Evolutionary conservation across 2,888 invertebrate genomes (phyloP).

Genomic region (Callyntrura guangdongensis): DNA sequence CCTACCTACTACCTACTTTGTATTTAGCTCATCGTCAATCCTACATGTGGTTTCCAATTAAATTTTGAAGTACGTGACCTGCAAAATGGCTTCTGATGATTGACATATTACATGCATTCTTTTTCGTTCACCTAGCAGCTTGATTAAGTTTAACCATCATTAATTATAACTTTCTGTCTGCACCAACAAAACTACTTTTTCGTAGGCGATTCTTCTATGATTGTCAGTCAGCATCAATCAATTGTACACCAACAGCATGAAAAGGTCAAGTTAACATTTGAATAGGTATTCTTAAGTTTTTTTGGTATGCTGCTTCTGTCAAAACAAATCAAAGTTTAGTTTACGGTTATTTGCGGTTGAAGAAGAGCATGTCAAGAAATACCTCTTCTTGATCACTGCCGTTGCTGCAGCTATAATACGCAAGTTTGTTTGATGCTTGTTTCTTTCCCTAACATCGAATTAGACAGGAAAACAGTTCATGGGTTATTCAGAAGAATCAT

Average conservation of each 20-base stretch:
- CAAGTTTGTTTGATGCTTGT: neutral
- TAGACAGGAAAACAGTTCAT: neutral
- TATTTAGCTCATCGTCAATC: neutral
- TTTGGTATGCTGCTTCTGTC: slow-evolving; percentile 19
- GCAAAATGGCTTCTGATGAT: neutral
- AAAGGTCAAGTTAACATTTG: slow-evolving; percentile 12
- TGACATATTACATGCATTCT: neutral
- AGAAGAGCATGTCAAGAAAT: neutral
- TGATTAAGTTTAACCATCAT: neutral
- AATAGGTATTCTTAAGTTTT: neutral
- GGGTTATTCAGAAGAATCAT: neutral
- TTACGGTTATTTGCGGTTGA: slow-evolving; percentile 46
- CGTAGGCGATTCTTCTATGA: neutral
- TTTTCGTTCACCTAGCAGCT: neutral
- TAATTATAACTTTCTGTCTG: slow-evolving; percentile 10
- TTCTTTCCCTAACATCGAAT: neutral
- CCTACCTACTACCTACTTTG: neutral
- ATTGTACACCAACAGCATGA: neutral
- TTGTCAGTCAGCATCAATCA: slow-evolving; percentile 7
- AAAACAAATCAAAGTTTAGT: slow-evolving; percentile 13
- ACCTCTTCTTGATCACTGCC: neutral
- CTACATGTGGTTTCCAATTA: slow-evolving; percentile 36
- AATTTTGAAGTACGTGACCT: slow-evolving; percentile 29
- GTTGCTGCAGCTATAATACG: neutral
- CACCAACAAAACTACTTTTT: slow-evolving; percentile 2